Conservation (phyloP, 2,113 vertebrate genomes). For the Tauraco erythrolophus region DNA sequence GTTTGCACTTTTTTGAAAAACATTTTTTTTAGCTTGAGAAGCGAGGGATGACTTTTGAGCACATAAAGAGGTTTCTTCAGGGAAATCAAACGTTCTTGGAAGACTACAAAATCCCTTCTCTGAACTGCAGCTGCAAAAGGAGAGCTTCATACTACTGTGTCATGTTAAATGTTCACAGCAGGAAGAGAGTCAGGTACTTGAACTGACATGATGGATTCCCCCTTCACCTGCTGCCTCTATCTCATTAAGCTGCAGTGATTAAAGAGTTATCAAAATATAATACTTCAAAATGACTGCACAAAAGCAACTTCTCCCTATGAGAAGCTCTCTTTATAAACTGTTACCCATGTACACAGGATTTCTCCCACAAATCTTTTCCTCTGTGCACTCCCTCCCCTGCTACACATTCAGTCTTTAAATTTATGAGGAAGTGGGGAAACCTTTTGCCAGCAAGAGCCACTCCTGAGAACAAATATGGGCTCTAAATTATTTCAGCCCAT, state of each 20-base stretch:
- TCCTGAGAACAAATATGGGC: constrained; percentile 45
- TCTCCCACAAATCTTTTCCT: neutral
- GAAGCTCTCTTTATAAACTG: neutral
- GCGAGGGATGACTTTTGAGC: neutral
- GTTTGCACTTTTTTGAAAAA: neutral
- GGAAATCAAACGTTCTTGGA: constrained; percentile 23
- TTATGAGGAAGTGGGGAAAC: constrained; percentile 49
- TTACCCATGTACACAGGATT: neutral
- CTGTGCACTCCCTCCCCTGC: neutral
- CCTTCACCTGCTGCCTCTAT: constrained; percentile 60
- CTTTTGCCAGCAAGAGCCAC: constrained; percentile 25
- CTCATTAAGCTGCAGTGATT: constrained; percentile 69
- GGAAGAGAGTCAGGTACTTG: constrained; percentile 22
- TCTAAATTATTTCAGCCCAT: constrained; percentile 58
- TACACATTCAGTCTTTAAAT: neutral
- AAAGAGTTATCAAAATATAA: constrained; percentile 73
- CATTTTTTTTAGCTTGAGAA: neutral
- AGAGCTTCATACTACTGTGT: neutral
- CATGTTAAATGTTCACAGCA: constrained; percentile 6
- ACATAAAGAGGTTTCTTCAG: neutral
- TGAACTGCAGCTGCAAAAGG: neutral
- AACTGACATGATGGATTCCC: constrained; percentile 57
- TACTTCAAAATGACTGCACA: constrained; percentile 55
- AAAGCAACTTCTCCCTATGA: neutral
- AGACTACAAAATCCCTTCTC: neutral